Conservation (phyloP, 2,888 invertebrate genomes). For the Itoplectis maculator region DNA sequence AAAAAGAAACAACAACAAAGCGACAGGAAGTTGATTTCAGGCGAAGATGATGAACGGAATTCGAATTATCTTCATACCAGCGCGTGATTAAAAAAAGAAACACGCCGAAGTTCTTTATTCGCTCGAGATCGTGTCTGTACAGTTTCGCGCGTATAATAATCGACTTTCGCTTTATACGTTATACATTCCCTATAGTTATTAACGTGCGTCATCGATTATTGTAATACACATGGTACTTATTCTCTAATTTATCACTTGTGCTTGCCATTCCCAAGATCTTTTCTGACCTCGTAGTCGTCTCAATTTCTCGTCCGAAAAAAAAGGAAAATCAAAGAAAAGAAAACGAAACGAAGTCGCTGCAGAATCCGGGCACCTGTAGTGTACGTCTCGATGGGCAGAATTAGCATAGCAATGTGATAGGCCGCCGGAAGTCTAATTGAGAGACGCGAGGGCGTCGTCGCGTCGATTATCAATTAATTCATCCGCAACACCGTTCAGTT, state of each 20-base stretch:
- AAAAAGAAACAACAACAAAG: background rate
- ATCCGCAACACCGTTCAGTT: background rate
- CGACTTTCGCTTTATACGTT: slow-evolving; percentile 58
- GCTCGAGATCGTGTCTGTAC: slow-evolving; percentile 60
- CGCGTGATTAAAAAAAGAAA: slow-evolving; percentile 48
- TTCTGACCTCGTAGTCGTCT: slow-evolving; percentile 3
- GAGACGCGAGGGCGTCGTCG: background rate
- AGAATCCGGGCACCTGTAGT: slow-evolving; percentile 10
- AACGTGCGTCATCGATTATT: slow-evolving; percentile 61
- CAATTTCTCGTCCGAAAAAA: background rate
- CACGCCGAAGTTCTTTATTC: slow-evolving; percentile 60
- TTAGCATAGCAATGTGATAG: slow-evolving; percentile 47
- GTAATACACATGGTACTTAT: slow-evolving; percentile 67
- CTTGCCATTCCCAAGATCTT: slow-evolving; percentile 52
- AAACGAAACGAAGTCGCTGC: slow-evolving; percentile 2
- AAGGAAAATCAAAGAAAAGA: background rate
- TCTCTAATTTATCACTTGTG: slow-evolving; percentile 64
- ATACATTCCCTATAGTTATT: slow-evolving; percentile 37
- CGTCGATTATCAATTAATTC: background rate
- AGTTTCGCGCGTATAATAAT: slow-evolving; percentile 56
- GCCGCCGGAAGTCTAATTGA: slow-evolving; percentile 6
- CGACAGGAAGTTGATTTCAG: background rate
- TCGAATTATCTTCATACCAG: background rate
- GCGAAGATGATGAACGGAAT: slow-evolving; percentile 1
- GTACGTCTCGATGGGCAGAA: slow-evolving; percentile 18